Conservation (phyloP, 2,888 invertebrate genomes). For the Drosophila rellima region DNA sequence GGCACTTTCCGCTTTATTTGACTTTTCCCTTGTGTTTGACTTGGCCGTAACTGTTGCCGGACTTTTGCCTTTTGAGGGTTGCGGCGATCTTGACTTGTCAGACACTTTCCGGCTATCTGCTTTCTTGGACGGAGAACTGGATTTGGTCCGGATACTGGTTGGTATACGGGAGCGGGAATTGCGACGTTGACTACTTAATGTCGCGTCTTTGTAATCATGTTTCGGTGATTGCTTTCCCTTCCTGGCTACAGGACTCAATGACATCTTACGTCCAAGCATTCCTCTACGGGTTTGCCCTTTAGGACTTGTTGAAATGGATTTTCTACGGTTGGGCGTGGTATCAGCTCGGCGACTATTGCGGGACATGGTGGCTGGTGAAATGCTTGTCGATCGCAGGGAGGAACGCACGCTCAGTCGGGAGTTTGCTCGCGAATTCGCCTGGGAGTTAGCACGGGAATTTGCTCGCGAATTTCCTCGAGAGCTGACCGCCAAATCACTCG, state of each 20-base stretch:
- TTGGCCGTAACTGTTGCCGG: conserved; percentile 10
- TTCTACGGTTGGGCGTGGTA: conserved; percentile 66
- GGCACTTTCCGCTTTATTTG: conserved; percentile 82
- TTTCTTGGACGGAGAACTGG: conserved; percentile 54
- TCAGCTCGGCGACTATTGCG: conserved; percentile 62
- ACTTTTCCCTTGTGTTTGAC: conserved; percentile 49
- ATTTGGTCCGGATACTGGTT: conserved; percentile 49
- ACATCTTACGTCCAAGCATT: conserved; percentile 60
- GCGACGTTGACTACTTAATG: conserved; percentile 37
- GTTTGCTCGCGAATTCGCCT: conserved; percentile 68
- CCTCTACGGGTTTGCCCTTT: conserved; percentile 8
- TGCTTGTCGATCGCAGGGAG: conserved; percentile 62
- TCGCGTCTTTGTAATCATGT: conserved; percentile 27
- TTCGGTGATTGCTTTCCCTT: conserved; percentile 27
- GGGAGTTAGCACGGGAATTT: conserved; percentile 26
- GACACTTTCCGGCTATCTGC: conserved; percentile 23
- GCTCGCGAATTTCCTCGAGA: conserved; percentile 60
- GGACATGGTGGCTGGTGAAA: conserved; percentile 63
- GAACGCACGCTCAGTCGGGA: conserved; percentile 78
- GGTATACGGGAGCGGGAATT: conserved; percentile 81
- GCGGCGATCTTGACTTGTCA: conserved; percentile 38
- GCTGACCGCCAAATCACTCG: conserved; percentile 54
- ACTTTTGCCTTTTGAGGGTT: conserved; percentile 26
- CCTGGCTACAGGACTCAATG: conserved; percentile 73
- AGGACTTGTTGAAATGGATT: conserved; percentile 82